These are phyloP conservation scores for Pongo abelii DNA, from an alignment of 2,113 vertebrate genomes.

Conservation along the genomic window DNA sequence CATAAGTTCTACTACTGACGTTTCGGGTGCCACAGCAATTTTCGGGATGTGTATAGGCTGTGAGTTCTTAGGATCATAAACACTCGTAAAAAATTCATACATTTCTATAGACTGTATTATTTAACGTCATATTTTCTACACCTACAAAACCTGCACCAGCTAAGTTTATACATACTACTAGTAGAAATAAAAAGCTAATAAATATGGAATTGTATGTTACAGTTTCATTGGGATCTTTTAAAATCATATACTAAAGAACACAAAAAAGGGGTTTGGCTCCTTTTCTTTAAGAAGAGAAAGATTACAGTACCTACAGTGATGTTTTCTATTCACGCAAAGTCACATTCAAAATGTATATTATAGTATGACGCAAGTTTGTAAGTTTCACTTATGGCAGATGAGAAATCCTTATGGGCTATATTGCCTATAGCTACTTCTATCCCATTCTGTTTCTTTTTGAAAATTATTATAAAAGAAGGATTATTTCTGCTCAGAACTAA, in stretches of 20 bases:
- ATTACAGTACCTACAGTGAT: background rate
- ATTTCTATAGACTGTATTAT: background rate
- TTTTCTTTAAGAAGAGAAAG: constrained; percentile 10
- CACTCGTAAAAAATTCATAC: background rate
- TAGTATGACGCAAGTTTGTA: accelerated
- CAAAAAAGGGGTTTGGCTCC: background rate
- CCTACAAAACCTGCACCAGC: background rate
- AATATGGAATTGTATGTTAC: background rate
- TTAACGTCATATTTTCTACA: background rate
- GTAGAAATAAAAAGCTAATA: background rate
- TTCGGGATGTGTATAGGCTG: background rate
- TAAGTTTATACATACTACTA: background rate
- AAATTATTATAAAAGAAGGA: constrained; percentile 29
- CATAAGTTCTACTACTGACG: background rate
- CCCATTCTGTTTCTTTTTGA: background rate
- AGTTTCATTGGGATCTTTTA: background rate
- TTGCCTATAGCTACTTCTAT: background rate
- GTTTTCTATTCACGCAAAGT: constrained; percentile 23
- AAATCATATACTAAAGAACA: background rate
- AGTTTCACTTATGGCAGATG: background rate
- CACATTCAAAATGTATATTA: constrained; percentile 47
- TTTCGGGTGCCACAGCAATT: background rate
- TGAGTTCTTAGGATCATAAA: background rate
- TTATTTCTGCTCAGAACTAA: constrained; percentile 36
- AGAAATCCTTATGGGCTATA: constrained; percentile 25